Percentiles rank a stretch among this genome's conserved stretches.
Conservation (phyloP, 2,888 invertebrate species). For the Macrophya alboannulata region DNA sequence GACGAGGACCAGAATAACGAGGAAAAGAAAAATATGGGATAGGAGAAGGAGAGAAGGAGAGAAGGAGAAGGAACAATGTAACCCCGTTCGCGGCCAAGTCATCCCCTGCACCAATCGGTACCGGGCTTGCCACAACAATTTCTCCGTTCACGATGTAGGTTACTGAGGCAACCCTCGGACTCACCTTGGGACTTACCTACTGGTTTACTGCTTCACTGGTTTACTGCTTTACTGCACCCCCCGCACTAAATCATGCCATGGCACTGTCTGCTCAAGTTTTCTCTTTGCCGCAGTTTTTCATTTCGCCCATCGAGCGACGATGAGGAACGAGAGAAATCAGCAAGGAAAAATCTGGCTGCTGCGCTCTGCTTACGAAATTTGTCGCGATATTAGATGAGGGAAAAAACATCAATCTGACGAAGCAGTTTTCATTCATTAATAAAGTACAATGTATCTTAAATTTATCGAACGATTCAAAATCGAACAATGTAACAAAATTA, state of each 20-base stretch:
- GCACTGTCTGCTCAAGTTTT: background rate
- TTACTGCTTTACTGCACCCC: constrained; percentile 63
- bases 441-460: too few relatives aligned
- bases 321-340: constrained; percentile 5
- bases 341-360: background rate
- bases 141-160: constrained; percentile 79
- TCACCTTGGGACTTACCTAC: constrained; percentile 71
- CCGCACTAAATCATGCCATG: constrained; percentile 74
- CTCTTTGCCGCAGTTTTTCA: constrained; percentile 23
- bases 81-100: constrained; percentile 55
- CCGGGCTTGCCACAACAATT: constrained; percentile 78
- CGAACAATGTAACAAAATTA: too few relatives aligned
- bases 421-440: too few relatives aligned
- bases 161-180: constrained; percentile 70
- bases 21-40: background rate
- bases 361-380: background rate
- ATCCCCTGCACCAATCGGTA: constrained; percentile 74
- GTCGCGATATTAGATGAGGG: background rate
- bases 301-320: background rate
- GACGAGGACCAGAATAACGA: background rate
- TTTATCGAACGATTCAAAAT: too few relatives aligned
- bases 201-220: constrained; percentile 76
- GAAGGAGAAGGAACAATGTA: constrained; percentile 28
- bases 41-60: background rate
- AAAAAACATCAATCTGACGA: background rate